Conservation (phyloP, 1,140 invertebrate species). For the Liolophura sinensis region DNA sequence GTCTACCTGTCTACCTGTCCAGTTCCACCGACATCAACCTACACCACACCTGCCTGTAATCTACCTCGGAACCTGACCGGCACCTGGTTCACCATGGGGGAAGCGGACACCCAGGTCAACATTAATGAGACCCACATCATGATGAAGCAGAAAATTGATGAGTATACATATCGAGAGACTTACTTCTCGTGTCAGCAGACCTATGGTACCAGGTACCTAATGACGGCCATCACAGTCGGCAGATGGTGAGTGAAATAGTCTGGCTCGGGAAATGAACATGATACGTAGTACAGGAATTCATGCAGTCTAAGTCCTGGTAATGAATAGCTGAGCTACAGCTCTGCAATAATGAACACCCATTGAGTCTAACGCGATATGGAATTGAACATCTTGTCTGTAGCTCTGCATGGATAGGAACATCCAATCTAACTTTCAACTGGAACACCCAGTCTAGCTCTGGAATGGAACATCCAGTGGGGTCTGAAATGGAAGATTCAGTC, state of each 20-base stretch:
- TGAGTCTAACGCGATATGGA: too few relatives aligned
- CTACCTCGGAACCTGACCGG: conserved; percentile 92
- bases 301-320: too few relatives aligned
- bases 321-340: too few relatives aligned
- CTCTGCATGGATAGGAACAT: too few relatives aligned
- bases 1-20: conserved; percentile 23
- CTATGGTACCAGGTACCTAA: conserved; percentile 86
- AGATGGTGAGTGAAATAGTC: conserved; percentile 72
- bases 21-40: conserved; percentile 38
- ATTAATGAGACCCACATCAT: conserved; percentile 94
- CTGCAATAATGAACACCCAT: too few relatives aligned
- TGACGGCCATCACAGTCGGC: conserved; percentile 93
- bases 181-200: conserved; percentile 92
- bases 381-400: too few relatives aligned
- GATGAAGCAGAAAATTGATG: conserved; percentile 90
- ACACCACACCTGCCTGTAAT: conserved; percentile 84
- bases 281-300: too few relatives aligned
- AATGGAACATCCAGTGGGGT: too few relatives aligned
- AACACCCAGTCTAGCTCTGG: too few relatives aligned
- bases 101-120: conserved; percentile 86
- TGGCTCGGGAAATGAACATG: too few relatives aligned
- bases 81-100: conserved; percentile 95
- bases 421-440: too few relatives aligned
- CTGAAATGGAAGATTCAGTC: too few relatives aligned
- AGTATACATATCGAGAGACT: conserved; percentile 73